Base-by-base conservation (phyloP, 2,797 vertebrate species). In the Dermochelys coriacea region DNA sequence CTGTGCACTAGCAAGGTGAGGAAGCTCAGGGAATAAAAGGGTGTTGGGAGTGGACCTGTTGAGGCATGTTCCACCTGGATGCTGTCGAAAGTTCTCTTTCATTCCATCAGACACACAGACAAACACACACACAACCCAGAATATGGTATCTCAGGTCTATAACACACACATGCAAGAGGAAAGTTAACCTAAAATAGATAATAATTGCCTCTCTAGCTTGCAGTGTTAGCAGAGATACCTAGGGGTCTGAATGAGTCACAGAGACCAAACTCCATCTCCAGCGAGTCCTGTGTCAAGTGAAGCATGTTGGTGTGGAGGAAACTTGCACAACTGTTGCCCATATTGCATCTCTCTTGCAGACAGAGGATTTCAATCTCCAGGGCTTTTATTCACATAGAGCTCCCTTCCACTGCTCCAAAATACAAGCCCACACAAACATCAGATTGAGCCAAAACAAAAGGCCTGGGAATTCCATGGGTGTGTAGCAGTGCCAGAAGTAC, bases 11-110 rank as follows among this genome's bases (percentile, higher is more conserved):
- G 50, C 29, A 78, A 81, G 50, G 34, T 1, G 1, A 1, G 4
- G 6, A 82, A 0, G 0, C 64, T 64, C 12, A 5, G 41, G 34
- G 31, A 79, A 74, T 34, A 82, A 29, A 0, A 0, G 0, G 11
- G 29, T 1, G 19, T 37, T 82, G 54, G 49, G 21, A 59, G 68
- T 19, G 74, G 27, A 12, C 49, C 71, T 0, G 0, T 3, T 41
- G 49, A 23, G 57, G 16, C 19, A 1, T 2, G 50, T 16, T 50
- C 51, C 15, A 1, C 25, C n/a, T 1, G 71, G 83, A 9, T 34
- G n/a, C 64, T 12, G 12, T 1, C 41, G 54, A 41, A 41, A 59
- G 79, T 45, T 12, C 41, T 45, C 16, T n/a, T 87, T 49, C 74
- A 47, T 49, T 15, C 74, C 29, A 49, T 78, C 25, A 47, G 37